Evolutionary conservation across 2,113 vertebrate genomes (phyloP), one percentile per base, ranked within the genome.

Genomic region (Cephalopholis sonnerati): DNA sequence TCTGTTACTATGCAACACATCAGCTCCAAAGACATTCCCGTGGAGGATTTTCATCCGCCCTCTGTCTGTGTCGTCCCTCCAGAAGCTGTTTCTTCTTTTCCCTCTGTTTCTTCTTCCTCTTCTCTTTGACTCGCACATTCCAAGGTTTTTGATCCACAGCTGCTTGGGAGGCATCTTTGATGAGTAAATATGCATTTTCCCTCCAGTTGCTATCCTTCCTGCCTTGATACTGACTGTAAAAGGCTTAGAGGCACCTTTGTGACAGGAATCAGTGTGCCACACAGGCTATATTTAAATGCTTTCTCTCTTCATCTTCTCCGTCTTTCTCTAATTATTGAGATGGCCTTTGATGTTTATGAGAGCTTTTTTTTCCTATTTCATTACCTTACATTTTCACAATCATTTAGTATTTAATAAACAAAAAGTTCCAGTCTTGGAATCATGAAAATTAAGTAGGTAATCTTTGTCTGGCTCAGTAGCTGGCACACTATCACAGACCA

Each of bases 1-100:
- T 36, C 88, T 82, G 89, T 93, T 93, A 91, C 92, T 86, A 87
- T 84, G 91, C 91, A 92, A 88, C 89, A 90, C 76, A 61, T 62
- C 81, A 73, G 81, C 77, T 81, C 77, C 72, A 71, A 74, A 89
- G 82, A 81, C 74, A 74, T 80, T 67, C 85, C 82, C 16, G 2
- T 25, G 25, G 76, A 82, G 71, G 77, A 79, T 85, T 77, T 76
- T 90, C 73, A 77, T 85, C 82, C 17, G 3, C 79, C 76, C 68
- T 81, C 76, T 81, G 64, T 79, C 78, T 61, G 54, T 24, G 12
- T 86, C 68, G 46, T 86, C 69, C 51, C 72, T 70, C 69, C 61
- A 62, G 55, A 54, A 75, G 74, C 82, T 75, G 50, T 55, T 51
- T 76, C 20, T 77, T 76, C 74, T 86, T 68, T 25, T 73, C 55